Percentiles rank a stretch among this genome's conserved stretches.
These are phyloP conservation scores for Phataginus tetradactyla DNA, from an alignment of 2,797 vertebrate species.

Conservation along the genomic window DNA sequence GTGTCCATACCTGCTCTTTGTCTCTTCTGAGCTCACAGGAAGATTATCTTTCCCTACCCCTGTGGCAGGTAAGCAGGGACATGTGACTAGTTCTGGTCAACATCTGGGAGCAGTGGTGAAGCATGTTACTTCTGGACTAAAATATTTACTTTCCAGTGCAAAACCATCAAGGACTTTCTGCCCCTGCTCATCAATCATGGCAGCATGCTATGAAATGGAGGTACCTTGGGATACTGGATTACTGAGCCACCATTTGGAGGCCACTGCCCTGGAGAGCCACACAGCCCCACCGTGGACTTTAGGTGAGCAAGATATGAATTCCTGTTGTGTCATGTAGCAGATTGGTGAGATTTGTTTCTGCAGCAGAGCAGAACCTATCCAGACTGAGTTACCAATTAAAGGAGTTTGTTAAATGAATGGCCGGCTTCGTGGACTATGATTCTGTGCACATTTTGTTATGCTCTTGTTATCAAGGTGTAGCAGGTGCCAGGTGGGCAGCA, in stretches of 20 bases:
- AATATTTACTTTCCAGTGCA: not conserved
- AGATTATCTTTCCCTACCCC: not conserved
- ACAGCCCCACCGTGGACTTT: not conserved
- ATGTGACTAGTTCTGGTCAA: not conserved
- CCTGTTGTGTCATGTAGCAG: not conserved
- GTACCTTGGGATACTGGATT: not conserved
- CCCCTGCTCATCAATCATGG: fast-evolving
- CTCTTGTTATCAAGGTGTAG: not conserved
- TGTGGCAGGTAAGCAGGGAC: not conserved
- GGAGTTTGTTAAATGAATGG: not conserved
- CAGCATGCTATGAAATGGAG: not conserved
- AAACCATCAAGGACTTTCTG: not conserved
- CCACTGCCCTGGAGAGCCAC: not conserved
- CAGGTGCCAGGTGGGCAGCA: not conserved
- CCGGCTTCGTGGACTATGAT: not conserved
- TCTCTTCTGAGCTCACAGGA: not conserved
- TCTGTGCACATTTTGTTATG: not conserved
- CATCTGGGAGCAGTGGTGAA: not conserved
- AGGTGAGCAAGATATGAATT: not conserved
- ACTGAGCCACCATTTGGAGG: not conserved
- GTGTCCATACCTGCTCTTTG: not conserved
- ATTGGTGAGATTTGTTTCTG: not conserved
- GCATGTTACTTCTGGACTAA: not conserved
- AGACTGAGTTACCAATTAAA: not conserved
- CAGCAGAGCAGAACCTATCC: not conserved